These are phyloP conservation scores for Okapia johnstoni DNA, from an alignment of 2,113 vertebrate genomes.

Conservation along the genomic window DNA sequence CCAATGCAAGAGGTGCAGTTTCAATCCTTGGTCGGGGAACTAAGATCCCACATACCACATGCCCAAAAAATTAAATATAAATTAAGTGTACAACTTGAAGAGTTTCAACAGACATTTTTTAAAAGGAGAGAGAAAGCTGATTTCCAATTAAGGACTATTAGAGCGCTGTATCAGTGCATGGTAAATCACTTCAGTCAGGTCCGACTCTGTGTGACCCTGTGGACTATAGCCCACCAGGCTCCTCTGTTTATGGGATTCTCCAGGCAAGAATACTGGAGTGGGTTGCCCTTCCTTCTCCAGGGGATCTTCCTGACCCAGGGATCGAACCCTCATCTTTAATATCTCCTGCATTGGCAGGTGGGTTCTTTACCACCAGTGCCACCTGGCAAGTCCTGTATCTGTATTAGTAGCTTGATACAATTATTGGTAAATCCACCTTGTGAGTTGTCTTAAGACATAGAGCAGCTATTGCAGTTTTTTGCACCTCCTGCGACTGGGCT, in stretches of 20 bases:
- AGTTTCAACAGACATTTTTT: neutral
- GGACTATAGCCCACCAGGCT: neutral
- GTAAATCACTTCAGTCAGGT: neutral
- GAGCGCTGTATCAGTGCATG: neutral
- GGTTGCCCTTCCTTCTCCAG: neutral
- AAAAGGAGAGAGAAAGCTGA: neutral
- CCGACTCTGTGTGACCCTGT: neutral
- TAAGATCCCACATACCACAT: neutral
- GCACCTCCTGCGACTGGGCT: neutral
- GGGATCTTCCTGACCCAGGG: neutral
- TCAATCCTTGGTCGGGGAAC: neutral
- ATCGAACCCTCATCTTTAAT: neutral
- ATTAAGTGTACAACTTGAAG: neutral
- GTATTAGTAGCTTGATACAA: neutral
- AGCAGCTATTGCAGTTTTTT: neutral
- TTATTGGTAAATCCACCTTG: neutral
- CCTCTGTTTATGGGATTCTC: neutral
- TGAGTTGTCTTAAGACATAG: neutral
- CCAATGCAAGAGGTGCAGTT: neutral
- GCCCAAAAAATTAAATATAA: neutral
- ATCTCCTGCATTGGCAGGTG: neutral
- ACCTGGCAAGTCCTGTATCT: neutral
- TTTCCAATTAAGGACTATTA: neutral
- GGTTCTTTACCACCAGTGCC: neutral
- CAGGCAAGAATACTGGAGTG: neutral